phyloP scores from a whole-genome alignment of 2,797 vertebrate genomes.

The Peromyscus nudipes region DNA sequence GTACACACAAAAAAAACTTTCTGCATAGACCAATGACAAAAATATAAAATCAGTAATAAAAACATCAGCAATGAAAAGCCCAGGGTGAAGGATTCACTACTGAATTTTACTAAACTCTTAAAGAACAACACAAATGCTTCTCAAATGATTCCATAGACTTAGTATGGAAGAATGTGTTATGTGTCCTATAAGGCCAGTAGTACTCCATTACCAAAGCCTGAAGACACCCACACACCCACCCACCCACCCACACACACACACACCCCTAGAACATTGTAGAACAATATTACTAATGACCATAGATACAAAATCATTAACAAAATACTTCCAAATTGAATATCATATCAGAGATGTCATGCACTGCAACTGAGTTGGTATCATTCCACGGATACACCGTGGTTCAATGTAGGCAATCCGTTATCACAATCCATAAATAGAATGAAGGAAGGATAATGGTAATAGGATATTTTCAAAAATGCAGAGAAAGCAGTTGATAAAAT shows the following conservation, averaged over 20 bases:
- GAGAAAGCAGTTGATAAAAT: background rate
- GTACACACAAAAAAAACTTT: background rate
- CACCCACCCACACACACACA: background rate
- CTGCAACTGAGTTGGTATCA: background rate
- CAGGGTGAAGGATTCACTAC: background rate
- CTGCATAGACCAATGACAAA: background rate
- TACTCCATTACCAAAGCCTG: background rate
- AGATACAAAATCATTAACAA: background rate
- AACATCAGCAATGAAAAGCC: background rate
- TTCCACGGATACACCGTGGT: background rate
- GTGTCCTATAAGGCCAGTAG: background rate
- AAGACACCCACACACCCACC: background rate
- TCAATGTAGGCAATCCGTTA: too few species aligned
- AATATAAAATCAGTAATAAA: background rate
- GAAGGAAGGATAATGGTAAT: background rate
- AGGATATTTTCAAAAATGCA: background rate
- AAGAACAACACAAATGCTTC: background rate
- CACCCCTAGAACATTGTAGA: background rate
- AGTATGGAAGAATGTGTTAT: background rate
- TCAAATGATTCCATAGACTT: background rate
- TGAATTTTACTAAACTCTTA: background rate
- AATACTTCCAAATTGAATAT: background rate
- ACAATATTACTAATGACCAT: background rate
- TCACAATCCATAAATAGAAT: background rate
- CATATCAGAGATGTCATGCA: background rate